Conservation (phyloP, 2,888 invertebrate species). For the Buathra laborator region DNA sequence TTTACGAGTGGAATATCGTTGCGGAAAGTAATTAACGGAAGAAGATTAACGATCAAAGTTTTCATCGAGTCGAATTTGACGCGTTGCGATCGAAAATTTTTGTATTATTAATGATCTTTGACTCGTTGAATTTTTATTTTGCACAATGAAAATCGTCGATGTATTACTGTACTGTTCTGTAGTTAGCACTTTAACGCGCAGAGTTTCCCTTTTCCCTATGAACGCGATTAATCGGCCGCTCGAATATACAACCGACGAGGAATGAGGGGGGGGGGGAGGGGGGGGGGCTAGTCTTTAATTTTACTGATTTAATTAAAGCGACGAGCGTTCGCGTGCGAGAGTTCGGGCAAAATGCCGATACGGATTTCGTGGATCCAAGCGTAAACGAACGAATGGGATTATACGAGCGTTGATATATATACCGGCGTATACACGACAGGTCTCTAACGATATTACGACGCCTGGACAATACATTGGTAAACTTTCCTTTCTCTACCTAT, state of each 20-base stretch:
- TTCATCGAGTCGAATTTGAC: neutral
- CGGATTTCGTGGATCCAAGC: conserved; percentile 43
- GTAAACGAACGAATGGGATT: conserved; percentile 51
- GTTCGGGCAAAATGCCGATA: conserved; percentile 12
- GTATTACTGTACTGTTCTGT: conserved; percentile 27
- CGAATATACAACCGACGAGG: neutral
- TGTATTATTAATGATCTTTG: conserved; percentile 15
- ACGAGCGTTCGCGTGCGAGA: conserved; percentile 22
- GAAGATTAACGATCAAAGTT: conserved; percentile 50
- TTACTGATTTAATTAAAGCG: conserved; percentile 42
- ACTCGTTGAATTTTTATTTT: conserved; percentile 17
- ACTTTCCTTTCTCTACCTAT: conserved; percentile 6
- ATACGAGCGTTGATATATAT: conserved; percentile 16
- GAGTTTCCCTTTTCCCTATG: conserved; percentile 30
- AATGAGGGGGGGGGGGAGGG: neutral
- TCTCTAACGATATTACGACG: conserved; percentile 44
- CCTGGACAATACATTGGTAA: conserved; percentile 19
- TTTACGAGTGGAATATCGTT: neutral
- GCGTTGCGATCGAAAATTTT: conserved; percentile 34
- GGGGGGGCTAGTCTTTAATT: conserved; percentile 19
- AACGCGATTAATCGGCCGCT: conserved; percentile 23
- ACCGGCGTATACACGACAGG: conserved; percentile 19
- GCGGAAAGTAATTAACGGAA: conserved; percentile 11
- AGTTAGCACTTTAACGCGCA: conserved; percentile 15
- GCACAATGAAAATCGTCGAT: conserved; percentile 9